Evolutionary conservation across 2,797 vertebrate species (phyloP).

Genomic region (Myotis planiceps): DNA sequence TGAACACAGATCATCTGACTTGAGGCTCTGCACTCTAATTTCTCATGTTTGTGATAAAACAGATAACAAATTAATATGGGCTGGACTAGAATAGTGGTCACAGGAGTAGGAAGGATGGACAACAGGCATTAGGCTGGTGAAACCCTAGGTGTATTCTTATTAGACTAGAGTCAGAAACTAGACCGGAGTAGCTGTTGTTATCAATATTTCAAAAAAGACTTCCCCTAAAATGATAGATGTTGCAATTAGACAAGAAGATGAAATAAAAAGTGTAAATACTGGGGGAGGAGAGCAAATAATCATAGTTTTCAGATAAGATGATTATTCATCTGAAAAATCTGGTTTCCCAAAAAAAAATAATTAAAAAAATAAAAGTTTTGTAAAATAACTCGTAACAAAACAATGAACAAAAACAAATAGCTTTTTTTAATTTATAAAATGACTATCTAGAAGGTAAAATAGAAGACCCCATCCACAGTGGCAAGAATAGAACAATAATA

Average conservation of each 20-base stretch:
- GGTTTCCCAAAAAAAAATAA: conserved; percentile 1
- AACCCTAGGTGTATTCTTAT: background rate
- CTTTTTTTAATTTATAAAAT: conserved; percentile 28
- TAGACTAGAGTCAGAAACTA: background rate
- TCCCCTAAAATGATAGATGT: background rate
- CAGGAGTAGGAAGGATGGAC: background rate
- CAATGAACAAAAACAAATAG: background rate
- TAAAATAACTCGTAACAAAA: conserved; percentile 25
- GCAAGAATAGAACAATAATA: background rate
- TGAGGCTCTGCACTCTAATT: background rate
- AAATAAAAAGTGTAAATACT: background rate
- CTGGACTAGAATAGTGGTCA: background rate
- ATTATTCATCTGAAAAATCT: conserved; percentile 50
- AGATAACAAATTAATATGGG: background rate
- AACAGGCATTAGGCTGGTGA: background rate
- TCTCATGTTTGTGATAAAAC: background rate
- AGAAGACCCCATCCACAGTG: background rate
- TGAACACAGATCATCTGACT: background rate
- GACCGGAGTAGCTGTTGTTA: background rate
- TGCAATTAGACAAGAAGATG: conserved; percentile 27
- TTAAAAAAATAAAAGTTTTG: background rate
- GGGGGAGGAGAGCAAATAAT: background rate
- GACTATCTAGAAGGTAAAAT: background rate
- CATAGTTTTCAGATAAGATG: background rate
- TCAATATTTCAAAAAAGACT: background rate